Evolutionary conservation across 1,140 invertebrate genomes (phyloP).

Genomic region (Dendrolimus punctatus): DNA sequence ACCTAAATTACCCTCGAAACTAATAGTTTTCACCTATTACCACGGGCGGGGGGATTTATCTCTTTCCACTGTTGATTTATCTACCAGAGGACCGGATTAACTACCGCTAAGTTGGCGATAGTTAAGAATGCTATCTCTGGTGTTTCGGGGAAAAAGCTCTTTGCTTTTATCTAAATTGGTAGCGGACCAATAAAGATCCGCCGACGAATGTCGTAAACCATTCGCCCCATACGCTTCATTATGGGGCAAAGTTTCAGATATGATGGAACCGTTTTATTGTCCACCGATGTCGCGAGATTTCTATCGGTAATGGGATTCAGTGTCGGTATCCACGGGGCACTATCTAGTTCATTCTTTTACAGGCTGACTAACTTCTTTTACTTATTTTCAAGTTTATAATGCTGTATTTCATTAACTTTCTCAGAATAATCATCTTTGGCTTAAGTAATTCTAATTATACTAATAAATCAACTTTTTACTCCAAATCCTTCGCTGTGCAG

Average conservation of each 20-base stretch:
- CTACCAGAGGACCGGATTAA: constrained; percentile 59
- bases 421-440: too few relatives aligned
- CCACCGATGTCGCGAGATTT: constrained; percentile 65
- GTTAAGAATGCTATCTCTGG: constrained; percentile 69
- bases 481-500: too few relatives aligned
- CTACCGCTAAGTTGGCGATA: constrained; percentile 70
- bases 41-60: constrained; percentile 59
- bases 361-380: too few relatives aligned
- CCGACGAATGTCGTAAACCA: constrained; percentile 67
- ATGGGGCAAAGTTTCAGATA: constrained; percentile 70
- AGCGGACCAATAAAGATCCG: constrained; percentile 69
- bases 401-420: too few relatives aligned
- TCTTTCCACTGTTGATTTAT: constrained; percentile 69
- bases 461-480: too few relatives aligned
- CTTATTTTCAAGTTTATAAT: too few relatives aligned
- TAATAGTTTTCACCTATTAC: constrained; percentile 72
- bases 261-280: constrained; percentile 71
- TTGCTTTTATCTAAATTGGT: constrained; percentile 73
- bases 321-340: constrained; percentile 22
- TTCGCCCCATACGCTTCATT: constrained; percentile 70
- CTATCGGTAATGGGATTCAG: constrained; percentile 65
- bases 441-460: too few relatives aligned
- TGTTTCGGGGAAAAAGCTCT: constrained; percentile 66
- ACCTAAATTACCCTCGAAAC: constrained; percentile 57
- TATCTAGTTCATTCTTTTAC: too few relatives aligned